Evolutionary conservation across 1,140 invertebrate species (phyloP).

Genomic region (Nasonia vitripennis): DNA sequence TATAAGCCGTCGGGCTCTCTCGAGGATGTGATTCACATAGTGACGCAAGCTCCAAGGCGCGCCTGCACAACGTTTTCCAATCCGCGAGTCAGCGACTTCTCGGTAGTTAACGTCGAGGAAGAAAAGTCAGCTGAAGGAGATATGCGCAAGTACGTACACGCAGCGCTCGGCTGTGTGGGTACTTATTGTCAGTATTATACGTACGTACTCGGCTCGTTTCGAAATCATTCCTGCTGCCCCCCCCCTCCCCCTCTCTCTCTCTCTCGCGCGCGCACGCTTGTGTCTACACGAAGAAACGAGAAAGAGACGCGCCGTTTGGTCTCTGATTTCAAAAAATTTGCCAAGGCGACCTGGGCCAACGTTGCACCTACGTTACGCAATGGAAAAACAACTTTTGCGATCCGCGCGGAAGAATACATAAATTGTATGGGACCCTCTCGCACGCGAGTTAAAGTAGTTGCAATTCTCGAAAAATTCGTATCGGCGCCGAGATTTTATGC

Average conservation of each 20-base stretch:
- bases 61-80: slow-evolving; percentile 64
- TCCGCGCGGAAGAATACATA: background rate
- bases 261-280: background rate
- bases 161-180: background rate
- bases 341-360: too few relatives aligned
- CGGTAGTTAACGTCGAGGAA: slow-evolving; percentile 60
- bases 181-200: slow-evolving; percentile 2
- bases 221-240: slow-evolving; percentile 23
- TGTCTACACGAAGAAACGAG: background rate
- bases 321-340: background rate
- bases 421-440: too few relatives aligned
- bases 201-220: background rate
- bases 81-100: slow-evolving; percentile 60
- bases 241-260: too few relatives aligned
- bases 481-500: too few relatives aligned
- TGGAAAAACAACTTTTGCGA: background rate
- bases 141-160: slow-evolving; percentile 7
- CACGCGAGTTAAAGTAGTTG: too few relatives aligned
- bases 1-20: background rate
- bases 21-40: slow-evolving; percentile 64
- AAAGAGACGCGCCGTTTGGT: slow-evolving; percentile 12
- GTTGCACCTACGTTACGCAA: background rate
- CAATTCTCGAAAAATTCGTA: too few relatives aligned
- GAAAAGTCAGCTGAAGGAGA: slow-evolving; percentile 58
- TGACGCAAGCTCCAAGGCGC: slow-evolving; percentile 67